A percentile compares a stretch with the other conserved stretches of the same genome.
Conservation (phyloP, 1,140 invertebrate genomes). For the Conopomorpha cramerella region DNA sequence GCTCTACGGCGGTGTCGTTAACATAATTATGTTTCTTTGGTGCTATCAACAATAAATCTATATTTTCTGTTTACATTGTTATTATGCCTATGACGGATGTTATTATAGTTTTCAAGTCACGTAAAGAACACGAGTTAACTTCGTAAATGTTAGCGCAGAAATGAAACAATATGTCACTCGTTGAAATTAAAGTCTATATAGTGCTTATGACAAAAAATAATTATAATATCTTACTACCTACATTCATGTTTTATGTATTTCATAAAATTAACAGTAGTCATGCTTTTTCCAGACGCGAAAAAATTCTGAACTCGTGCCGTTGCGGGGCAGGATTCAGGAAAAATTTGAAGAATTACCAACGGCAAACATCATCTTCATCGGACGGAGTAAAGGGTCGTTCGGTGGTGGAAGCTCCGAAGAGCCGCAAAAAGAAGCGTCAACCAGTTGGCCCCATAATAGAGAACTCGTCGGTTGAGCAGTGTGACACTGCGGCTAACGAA, state of each 20-base stretch:
- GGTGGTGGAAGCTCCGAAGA: not conserved
- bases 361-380: slow-evolving; percentile 40
- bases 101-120: too few species aligned
- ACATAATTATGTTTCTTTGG: too few species aligned
- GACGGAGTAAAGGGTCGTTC: slow-evolving; percentile 13
- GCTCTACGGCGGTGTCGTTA: too few species aligned
- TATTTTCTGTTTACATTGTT: too few species aligned
- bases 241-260: not conserved
- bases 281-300: slow-evolving; percentile 32
- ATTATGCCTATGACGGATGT: too few species aligned
- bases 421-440: not conserved
- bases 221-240: not conserved
- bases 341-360: slow-evolving; percentile 24
- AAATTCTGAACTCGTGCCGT: slow-evolving; percentile 32
- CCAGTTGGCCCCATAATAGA: too few species aligned
- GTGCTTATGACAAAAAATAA: not conserved
- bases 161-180: too few species aligned
- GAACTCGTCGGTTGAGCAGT: too few species aligned
- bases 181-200: not conserved
- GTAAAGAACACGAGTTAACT: too few species aligned
- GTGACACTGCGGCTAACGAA: not conserved
- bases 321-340: slow-evolving; percentile 25
- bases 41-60: too few species aligned
- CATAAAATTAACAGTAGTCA: not conserved
- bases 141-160: too few species aligned